Base-by-base conservation (phyloP, 2,888 invertebrate species). In the Tiliacea aurago region DNA sequence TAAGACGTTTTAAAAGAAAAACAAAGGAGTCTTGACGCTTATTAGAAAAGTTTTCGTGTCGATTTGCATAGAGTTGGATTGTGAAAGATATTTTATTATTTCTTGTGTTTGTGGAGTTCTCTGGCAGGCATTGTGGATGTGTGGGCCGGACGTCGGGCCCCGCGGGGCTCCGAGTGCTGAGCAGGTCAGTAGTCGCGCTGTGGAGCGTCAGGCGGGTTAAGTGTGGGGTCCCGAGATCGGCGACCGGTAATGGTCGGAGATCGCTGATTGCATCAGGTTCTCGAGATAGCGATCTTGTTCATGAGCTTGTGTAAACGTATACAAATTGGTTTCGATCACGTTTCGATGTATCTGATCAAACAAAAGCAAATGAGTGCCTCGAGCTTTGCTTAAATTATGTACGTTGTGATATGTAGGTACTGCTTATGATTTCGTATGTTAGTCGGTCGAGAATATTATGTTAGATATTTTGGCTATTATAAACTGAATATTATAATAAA, bases 31-130 rank as follows among this genome's bases (percentile, higher is more conserved):
- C 66, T 72, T 66, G 76, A 56, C 56, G 69, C 66, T 86, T 84
- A 87, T 86, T 84, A 78, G 73, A 86, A 86, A 85, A 87, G 81
- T 87, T 86, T 73, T 70, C 55, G 47, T 59, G 55, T 61, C 49
- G 51, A 81, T 80, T 72, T 65, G 67, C 69, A 84, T 73, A 65
- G 65, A 28, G 28, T 70, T 23, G 62, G 62, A 37, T 73, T 68
- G 28, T 59, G 59, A 59, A 28, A 58, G 43, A 59, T 58, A 53
- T 70, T 72, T 67, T 58, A 43, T 43, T 51, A 73, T 62, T 55
- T 55, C 1, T 65, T 53, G 55, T 70, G 62, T 73, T 76, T 59
- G 58, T 80, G n/a, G 56, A 37, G 28, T 71, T 55, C 28, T 69
- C n/a, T 53, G 37, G 20, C 53, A 61, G 41, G 72, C 65, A 15